Evolutionary conservation across 2,113 vertebrate species (phyloP).

Genomic region (Candoia aspera): DNA sequence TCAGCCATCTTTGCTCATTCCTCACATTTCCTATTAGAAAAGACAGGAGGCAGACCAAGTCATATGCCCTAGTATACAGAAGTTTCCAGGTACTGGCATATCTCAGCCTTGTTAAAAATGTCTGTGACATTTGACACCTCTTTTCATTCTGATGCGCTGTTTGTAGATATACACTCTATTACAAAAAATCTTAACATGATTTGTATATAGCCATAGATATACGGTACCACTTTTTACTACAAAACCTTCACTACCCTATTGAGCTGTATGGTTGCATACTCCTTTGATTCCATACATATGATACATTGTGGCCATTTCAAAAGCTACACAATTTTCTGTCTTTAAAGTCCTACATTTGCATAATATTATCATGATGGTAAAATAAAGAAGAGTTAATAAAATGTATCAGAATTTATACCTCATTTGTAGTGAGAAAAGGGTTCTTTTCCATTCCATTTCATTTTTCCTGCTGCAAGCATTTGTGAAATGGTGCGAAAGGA

Average conservation of each 20-base stretch:
- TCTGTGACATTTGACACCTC: neutral
- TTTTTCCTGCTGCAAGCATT: neutral
- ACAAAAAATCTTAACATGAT: neutral
- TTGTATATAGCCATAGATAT: neutral
- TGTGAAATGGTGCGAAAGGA: neutral
- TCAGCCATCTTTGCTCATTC: neutral
- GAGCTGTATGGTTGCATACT: neutral
- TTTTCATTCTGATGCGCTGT: neutral
- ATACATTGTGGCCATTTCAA: neutral
- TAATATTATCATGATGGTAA: neutral
- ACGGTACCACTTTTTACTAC: neutral
- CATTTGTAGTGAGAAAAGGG: neutral
- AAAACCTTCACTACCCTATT: neutral
- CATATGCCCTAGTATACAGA: neutral
- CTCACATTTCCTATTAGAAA: neutral
- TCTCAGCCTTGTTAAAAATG: neutral
- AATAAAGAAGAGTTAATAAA: neutral
- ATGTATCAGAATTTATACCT: neutral
- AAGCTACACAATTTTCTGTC: neutral
- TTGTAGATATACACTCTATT: neutral
- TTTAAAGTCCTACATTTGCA: neutral
- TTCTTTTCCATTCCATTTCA: neutral
- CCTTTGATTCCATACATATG: neutral
- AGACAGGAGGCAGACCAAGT: neutral
- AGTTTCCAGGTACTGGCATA: neutral